Evolutionary conservation across 2,797 vertebrate species (phyloP), one percentile per base, ranked within the genome.

Genomic region (Borostomias antarcticus): DNA sequence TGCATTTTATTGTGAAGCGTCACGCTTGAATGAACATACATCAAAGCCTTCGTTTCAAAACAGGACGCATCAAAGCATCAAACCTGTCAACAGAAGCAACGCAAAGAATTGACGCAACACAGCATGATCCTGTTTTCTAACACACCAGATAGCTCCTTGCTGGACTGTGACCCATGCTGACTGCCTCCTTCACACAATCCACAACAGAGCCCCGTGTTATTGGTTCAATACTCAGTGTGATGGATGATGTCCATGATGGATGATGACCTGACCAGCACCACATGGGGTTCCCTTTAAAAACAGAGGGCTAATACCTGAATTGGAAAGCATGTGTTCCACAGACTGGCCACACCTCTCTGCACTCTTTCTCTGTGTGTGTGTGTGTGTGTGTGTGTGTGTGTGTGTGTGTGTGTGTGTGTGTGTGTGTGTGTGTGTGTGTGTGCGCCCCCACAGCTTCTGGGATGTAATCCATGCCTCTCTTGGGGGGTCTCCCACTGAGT

Each of bases 381-480:
- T n/a, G n/a, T n/a, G n/a, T n/a, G n/a, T n/a, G n/a, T n/a, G n/a
- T n/a, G n/a, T 37, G 35, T 37, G 35, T 37, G 35, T 37, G 35
- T 37, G 6, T 37, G 35, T 8, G 35, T 37, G 35, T 37, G 35
- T 37, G 6, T 8, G 35, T 37, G 2, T 8, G 35, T 37, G 35
- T 37, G 35, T 37, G 35, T 37, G 35, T 37, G 35, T 8, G 35
- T 37, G 35, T 37, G 35, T 37, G 5, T 37, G 35, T 37, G 35
- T 11, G 35, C 35, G 13, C 7, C 35, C 8, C 35, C 26, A 58
- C 65, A 43, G 50, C 67, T 75, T 45, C 70, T 35, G 66, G 79
- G 79, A 87, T 85, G 79, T 85, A 86, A 88, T 87, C 79, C 73
- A 78, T 72, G 62, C 43, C 77, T 82, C 80, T 73, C 76, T 69